Percentiles rank a stretch among this genome's conserved stretches.
phyloP scores from a whole-genome alignment of 1,140 invertebrate genomes.

The Steinernema feltiae region DNA sequence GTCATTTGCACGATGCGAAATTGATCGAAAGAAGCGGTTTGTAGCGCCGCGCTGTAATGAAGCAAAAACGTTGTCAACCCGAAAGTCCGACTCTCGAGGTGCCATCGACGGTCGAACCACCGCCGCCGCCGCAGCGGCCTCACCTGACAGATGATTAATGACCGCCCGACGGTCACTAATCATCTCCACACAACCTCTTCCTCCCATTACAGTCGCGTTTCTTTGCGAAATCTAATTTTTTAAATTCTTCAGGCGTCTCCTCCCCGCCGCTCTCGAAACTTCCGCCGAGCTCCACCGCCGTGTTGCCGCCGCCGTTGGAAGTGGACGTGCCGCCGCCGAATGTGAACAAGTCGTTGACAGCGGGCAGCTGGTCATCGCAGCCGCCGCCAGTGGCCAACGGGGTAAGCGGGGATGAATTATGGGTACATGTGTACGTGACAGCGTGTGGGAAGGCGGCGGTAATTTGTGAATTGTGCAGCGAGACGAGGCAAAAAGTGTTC shows the following conservation, averaged over 20 bases:
- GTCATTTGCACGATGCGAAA: neutral
- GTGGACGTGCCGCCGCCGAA: neutral
- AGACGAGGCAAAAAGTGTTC: no score
- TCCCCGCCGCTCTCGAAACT: neutral
- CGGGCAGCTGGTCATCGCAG: neutral
- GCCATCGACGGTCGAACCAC: no score
- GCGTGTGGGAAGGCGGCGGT: no score
- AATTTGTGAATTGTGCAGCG: no score
- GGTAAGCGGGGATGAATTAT: no score
- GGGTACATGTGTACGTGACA: no score
- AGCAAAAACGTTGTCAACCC: neutral
- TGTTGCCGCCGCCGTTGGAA: neutral
- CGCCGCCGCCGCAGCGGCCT: neutral
- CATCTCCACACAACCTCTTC: neutral
- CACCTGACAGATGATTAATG: slow-evolving; percentile 1
- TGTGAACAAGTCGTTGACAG: neutral
- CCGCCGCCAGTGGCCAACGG: neutral
- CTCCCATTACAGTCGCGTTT: neutral
- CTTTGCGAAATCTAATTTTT: neutral
- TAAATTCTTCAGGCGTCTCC: neutral
- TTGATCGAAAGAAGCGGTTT: neutral
- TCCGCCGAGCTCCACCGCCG: neutral
- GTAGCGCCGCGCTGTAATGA: neutral
- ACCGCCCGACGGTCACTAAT: neutral
- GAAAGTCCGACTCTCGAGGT: neutral